Evolutionary conservation across 2,113 vertebrate species (phyloP).

Genomic region (Colaptes auratus): DNA sequence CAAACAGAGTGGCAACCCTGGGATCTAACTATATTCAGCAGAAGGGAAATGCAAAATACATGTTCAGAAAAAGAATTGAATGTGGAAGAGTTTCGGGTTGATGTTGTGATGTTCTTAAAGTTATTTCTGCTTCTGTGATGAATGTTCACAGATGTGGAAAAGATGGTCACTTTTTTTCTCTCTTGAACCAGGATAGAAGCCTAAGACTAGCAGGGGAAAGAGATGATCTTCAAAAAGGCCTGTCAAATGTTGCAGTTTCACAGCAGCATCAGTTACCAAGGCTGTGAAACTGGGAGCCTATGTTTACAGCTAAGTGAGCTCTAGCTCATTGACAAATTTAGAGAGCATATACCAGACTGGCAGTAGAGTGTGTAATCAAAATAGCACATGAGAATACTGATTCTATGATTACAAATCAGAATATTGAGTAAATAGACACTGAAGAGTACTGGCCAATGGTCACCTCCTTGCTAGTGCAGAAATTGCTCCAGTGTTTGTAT

Average conservation of each 20-base stretch:
- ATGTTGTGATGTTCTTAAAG: neutral
- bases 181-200: neutral
- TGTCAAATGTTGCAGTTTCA: neutral
- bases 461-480: neutral
- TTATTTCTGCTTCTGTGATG: neutral
- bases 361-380: neutral
- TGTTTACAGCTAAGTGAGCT: neutral
- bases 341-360: neutral
- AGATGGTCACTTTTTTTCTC: neutral
- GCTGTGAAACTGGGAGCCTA: neutral
- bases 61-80: neutral
- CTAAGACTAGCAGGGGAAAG: neutral
- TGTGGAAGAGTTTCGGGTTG: neutral
- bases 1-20: neutral
- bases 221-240: neutral
- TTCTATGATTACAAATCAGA: neutral
- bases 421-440: neutral
- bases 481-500: neutral
- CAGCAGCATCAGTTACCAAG: neutral
- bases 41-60: neutral
- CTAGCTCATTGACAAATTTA: neutral
- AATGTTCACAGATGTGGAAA: neutral
- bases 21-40: neutral
- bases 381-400: neutral
- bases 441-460: neutral